Conservation (phyloP, 2,113 vertebrate genomes). For the Indicator indicator region DNA sequence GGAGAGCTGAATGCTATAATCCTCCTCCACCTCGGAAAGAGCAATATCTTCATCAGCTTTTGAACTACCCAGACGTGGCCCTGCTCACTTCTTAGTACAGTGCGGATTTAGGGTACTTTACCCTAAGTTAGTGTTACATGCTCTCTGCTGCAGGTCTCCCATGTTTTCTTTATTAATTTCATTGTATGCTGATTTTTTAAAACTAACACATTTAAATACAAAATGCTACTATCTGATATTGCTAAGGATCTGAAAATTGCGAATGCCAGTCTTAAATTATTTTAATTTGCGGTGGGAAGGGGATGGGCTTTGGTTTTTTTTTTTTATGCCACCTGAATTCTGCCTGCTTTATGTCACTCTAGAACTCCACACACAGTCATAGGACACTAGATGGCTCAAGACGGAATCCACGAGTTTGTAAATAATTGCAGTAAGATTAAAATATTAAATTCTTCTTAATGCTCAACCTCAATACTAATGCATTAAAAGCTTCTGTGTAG, state of each 20-base stretch:
- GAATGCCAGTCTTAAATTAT: background rate
- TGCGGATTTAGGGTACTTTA: background rate
- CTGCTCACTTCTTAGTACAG: background rate
- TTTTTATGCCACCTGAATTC: background rate
- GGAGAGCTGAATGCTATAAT: background rate
- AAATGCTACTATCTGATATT: background rate
- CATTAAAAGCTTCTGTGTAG: background rate
- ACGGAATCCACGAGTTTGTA: background rate
- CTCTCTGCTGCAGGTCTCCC: background rate
- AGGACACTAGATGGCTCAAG: background rate
- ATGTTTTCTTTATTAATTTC: background rate
- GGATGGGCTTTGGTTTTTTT: rapidly evolving
- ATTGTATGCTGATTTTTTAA: background rate
- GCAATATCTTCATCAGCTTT: background rate
- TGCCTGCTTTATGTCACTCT: background rate
- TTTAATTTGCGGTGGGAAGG: background rate
- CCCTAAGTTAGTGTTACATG: background rate
- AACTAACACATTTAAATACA: background rate
- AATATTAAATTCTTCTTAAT: background rate
- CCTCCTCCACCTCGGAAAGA: background rate
- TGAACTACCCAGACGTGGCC: background rate
- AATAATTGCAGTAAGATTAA: background rate
- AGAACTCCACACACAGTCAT: background rate
- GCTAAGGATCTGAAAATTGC: background rate
- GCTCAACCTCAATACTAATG: background rate